Conservation (phyloP, 2,113 vertebrate species). For the Colius striatus region DNA sequence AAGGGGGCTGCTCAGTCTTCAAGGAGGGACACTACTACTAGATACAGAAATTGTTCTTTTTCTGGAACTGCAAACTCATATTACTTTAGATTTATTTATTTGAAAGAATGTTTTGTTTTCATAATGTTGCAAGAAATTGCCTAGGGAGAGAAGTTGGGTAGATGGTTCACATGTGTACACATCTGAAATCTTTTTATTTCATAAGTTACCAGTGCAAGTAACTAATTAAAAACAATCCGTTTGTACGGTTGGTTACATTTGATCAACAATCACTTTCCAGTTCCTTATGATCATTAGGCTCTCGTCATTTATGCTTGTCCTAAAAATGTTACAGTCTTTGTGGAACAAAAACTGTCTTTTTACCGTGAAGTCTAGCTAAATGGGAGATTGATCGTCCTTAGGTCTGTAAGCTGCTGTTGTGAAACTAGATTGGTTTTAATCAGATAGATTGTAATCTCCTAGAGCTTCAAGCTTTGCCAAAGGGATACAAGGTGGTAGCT, state of each 20-base stretch:
- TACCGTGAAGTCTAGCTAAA: not conserved
- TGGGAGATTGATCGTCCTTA: not conserved
- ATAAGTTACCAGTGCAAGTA: not conserved
- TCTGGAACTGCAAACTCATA: accelerated
- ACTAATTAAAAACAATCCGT: not conserved
- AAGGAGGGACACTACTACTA: not conserved
- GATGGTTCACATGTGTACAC: not conserved
- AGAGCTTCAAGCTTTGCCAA: not conserved
- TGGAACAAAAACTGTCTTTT: not conserved
- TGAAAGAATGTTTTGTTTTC: not conserved
- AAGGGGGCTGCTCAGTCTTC: not conserved
- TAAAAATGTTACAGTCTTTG: not conserved
- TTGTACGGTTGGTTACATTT: not conserved
- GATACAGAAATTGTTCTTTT: not conserved
- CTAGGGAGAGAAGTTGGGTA: not conserved
- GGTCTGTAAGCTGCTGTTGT: not conserved
- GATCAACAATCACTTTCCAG: not conserved
- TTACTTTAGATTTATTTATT: not conserved
- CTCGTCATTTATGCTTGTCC: not conserved
- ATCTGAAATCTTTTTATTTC: not conserved
- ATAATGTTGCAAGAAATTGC: not conserved
- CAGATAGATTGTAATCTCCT: not conserved
- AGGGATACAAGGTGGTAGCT: not conserved
- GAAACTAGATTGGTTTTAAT: not conserved
- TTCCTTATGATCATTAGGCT: not conserved